Evolutionary conservation across 2,113 vertebrate species (phyloP), one percentile per base, ranked within the genome.

Genomic region (Pomatostomus ruficeps): DNA sequence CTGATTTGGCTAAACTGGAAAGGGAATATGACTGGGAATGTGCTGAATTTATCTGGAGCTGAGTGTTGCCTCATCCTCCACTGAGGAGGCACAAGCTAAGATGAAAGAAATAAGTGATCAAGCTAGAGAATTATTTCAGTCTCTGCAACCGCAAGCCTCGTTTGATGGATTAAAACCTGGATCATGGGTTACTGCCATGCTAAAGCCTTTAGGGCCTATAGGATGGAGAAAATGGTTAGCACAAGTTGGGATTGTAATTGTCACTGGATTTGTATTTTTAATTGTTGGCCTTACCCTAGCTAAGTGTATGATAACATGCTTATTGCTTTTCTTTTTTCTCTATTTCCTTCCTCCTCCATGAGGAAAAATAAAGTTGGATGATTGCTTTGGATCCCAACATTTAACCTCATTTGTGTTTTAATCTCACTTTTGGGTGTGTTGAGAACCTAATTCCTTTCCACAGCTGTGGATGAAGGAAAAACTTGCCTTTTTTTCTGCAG

Each of bases 391-490:
- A 23, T 42, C 31, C 26, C 36, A 51, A 17, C 14, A 58, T 36
- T 40, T 58, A 51, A 51, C 20, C 7, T 51, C 17, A 36, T 31
- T 33, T 51, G 14, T 42, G 25, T 58, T 85, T 76, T 18, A 26
- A 67, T 58, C 26, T 58, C 0, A 0, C 11, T 58, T 85, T 51
- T 58, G 21, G 3, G 2, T 42, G 25, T 10, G 3, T 21, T 85
- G 71, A 76, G 38, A 58, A 49, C 10, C 21, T 36, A 49, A 35
- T n/a, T 58, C 52, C 17, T 67, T 85, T 36, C 36, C 55, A 58
- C 11, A 57, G 25, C 33, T 58, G 13, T 18, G 13, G 36, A 35
- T 5, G 0, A 1, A 49, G 17, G 52, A 35, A 66, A 42, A 85
- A 75, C 16, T 36, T 43, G 13, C 17, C 13, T 6, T 26, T 87